Evolutionary conservation across 2,888 invertebrate genomes (phyloP), one percentile per base, ranked within the genome.

Genomic region (Adineta ricciae): DNA sequence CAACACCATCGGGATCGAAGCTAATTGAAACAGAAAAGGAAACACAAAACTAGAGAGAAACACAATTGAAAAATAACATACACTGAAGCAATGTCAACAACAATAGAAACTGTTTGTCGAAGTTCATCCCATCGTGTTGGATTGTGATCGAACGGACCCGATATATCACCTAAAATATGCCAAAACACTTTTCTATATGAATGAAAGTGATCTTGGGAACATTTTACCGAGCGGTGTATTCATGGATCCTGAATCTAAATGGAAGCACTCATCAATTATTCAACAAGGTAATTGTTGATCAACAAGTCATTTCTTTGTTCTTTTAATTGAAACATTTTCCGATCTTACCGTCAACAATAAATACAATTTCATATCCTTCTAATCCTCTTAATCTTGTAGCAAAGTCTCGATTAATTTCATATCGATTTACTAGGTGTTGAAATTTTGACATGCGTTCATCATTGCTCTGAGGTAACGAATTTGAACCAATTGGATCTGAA

Each of bases 111-210:
- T 83, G 83, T 83, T 38, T 84, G 83, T 64, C 83, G 46, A 19
- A 85, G 50, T 84, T 85, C 85, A 82, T 85, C 83, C 85, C 85
- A 85, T 84, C 85, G 27, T 16, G 83, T 84, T 41, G 85, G 78
- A 41, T 78, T 78, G 11, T 32, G 78, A 41, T 78, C 78, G 11
- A 41, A 78, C 14, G 78, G 78, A 11, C 78, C 41, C 2, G 78
- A 9, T 41, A 32, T 16, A 78, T 78, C 32, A 38, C 78, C 78
- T 78, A 41, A 46, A 46, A 8, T 46, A n/a, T n/a, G n/a, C n/a
- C n/a, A n/a, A n/a, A n/a, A n/a, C n/a, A 54, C 21, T 4, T 24
- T 21, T 1, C 5, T 4, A 52, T 21, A 52, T 24, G 24, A 5
- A 24, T 21, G 24, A 52, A 21, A 3, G 24, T 52, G 2, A 2